phyloP scores from a whole-genome alignment of 1,140 invertebrate species.

The Rhagoletis pomonella region DNA sequence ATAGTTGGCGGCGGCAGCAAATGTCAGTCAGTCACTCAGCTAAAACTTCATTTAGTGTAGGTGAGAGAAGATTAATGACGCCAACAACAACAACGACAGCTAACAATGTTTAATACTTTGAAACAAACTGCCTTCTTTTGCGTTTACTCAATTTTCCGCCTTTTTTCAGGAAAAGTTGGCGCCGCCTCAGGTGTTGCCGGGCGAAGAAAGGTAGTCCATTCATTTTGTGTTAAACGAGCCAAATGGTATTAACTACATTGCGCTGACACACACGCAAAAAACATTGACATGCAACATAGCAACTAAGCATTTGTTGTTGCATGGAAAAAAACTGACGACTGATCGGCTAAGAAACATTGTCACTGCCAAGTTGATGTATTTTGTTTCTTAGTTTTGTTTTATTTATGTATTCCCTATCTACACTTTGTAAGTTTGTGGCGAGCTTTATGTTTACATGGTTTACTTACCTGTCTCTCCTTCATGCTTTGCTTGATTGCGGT shows the following conservation, averaged over 20 bases:
- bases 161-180: not conserved
- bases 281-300: too few species aligned
- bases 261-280: too few species aligned
- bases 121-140: too few species aligned
- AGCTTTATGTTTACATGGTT: not conserved
- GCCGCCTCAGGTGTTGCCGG: not conserved
- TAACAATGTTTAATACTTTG: not conserved
- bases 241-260: not conserved
- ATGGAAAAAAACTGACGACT: too few species aligned
- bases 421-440: too few species aligned
- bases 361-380: not conserved
- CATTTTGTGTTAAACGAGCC: not conserved
- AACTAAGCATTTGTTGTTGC: too few species aligned
- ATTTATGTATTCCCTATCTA: too few species aligned
- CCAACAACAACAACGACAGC: not conserved
- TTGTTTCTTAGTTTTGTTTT: too few species aligned
- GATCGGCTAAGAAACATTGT: not conserved
- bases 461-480: not conserved
- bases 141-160: not conserved
- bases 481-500: not conserved
- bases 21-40: conserved; percentile 6
- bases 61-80: conserved; percentile 44
- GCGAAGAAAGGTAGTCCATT: not conserved
- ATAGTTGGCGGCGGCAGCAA: not conserved
- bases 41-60: conserved; percentile 31